These are phyloP conservation scores for Megathymus violae DNA, from an alignment of 1,140 invertebrate species.

Conservation along the genomic window DNA sequence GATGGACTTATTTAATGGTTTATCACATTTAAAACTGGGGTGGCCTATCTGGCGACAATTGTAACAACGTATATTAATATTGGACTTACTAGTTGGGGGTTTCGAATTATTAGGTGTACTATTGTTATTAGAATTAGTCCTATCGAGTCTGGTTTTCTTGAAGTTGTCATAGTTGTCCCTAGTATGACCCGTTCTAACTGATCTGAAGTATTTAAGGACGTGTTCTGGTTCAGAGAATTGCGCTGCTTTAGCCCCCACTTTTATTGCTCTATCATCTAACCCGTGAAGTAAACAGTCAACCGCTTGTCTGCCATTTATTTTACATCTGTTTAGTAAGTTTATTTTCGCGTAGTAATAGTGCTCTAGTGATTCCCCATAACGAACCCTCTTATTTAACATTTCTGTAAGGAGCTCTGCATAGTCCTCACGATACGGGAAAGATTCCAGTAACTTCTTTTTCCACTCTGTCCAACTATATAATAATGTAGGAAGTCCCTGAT, in stretches of 20 bases:
- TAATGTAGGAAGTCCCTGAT: slow-evolving; percentile 2
- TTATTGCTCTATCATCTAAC: slow-evolving; percentile 6
- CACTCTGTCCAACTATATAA: not conserved
- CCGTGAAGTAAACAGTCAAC: slow-evolving; percentile 3
- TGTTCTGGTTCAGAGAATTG: slow-evolving; percentile 4
- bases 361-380: slow-evolving; percentile 1
- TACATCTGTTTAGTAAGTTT: slow-evolving; percentile 2
- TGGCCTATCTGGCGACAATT: slow-evolving; percentile 48
- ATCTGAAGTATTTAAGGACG: slow-evolving; percentile 8
- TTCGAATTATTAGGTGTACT: not conserved
- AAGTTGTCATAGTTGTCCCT: not conserved
- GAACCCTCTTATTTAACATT: slow-evolving; percentile 10
- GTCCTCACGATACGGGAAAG: not conserved
- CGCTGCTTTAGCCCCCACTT: not conserved
- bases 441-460: not conserved
- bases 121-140: not conserved
- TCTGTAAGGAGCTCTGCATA: slow-evolving; percentile 12
- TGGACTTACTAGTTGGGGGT: not conserved
- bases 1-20: slow-evolving; percentile 36
- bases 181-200: not conserved
- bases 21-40: slow-evolving; percentile 43
- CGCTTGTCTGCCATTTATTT: not conserved
- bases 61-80: slow-evolving; percentile 36
- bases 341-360: slow-evolving; percentile 2
- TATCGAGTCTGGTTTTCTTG: not conserved